A percentile compares a stretch with the other conserved stretches of the same genome.
Conservation (phyloP, 2,888 invertebrate species). For the Pammene fasciana region DNA sequence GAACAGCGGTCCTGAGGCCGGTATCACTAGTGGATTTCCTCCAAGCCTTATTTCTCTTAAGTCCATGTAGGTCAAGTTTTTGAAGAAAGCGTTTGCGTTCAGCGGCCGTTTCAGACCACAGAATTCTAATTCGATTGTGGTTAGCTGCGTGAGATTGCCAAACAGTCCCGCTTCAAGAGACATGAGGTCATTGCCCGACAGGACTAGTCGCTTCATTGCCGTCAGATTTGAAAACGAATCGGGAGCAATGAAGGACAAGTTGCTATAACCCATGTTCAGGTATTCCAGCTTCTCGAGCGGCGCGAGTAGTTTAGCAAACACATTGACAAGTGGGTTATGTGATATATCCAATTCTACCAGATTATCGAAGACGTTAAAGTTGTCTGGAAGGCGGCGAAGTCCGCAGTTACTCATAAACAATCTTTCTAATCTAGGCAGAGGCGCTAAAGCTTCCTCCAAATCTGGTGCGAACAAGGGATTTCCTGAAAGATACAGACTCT, state of each 20-base stretch:
- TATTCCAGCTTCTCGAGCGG: slow-evolving; percentile 86
- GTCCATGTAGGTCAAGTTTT: slow-evolving; percentile 85
- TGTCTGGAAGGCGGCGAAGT: slow-evolving; percentile 85
- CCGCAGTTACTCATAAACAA: slow-evolving; percentile 87
- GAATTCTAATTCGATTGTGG: slow-evolving; percentile 86
- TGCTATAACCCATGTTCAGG: slow-evolving; percentile 89
- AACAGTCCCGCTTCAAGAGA: slow-evolving; percentile 87
- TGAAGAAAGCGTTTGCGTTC: slow-evolving; percentile 87
- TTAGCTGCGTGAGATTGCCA: slow-evolving; percentile 86
- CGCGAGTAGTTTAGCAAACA: slow-evolving; percentile 85
- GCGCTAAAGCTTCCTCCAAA: slow-evolving; percentile 85
- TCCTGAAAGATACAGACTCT: slow-evolving; percentile 86
- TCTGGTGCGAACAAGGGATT: slow-evolving; percentile 88
- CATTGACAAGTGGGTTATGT: slow-evolving; percentile 87
- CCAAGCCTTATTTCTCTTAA: slow-evolving; percentile 86
- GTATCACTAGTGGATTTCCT: slow-evolving; percentile 86
- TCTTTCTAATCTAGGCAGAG: slow-evolving; percentile 85
- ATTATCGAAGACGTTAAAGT: slow-evolving; percentile 86
- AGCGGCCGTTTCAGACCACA: slow-evolving; percentile 86
- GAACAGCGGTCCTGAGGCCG: slow-evolving; percentile 83
- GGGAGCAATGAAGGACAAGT: slow-evolving; percentile 85
- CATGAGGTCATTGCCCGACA: slow-evolving; percentile 87
- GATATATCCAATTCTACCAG: slow-evolving; percentile 88
- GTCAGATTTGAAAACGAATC: slow-evolving; percentile 88
- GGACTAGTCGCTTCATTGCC: slow-evolving; percentile 84